These are phyloP conservation scores for Euzophera pinguis DNA, from an alignment of 2,888 invertebrate species.

Conservation along the genomic window DNA sequence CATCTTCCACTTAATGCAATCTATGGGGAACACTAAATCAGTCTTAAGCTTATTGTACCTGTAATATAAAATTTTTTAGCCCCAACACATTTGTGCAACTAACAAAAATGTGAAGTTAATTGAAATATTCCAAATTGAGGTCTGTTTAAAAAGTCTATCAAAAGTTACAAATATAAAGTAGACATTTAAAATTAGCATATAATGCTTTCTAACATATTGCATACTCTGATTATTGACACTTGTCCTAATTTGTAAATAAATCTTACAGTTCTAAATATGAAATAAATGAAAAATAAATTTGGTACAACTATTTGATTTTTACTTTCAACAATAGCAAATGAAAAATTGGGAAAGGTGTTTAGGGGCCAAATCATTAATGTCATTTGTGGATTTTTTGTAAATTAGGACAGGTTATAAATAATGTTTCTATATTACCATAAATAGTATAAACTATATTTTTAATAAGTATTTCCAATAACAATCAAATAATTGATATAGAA, in stretches of 20 bases:
- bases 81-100: neutral
- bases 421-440: neutral
- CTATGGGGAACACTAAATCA: too few relatives aligned
- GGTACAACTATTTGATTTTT: too few relatives aligned
- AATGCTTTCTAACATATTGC: constrained; percentile 20
- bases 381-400: neutral
- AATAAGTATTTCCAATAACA: neutral
- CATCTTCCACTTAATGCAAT: too few relatives aligned
- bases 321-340: neutral
- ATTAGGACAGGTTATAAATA: neutral
- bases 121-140: constrained; percentile 11
- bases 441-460: neutral
- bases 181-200: constrained; percentile 19
- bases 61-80: neutral
- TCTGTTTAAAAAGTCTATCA: constrained; percentile 22
- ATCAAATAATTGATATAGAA: neutral
- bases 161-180: constrained; percentile 16
- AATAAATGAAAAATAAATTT: neutral
- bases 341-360: neutral
- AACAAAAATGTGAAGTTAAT: neutral
- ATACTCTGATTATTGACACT: neutral
- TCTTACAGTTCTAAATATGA: neutral
- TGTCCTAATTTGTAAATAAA: neutral
- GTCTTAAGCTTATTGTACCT: too few relatives aligned
- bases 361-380: neutral